These are phyloP conservation scores for Callinectes sapidus DNA, from an alignment of 2,888 invertebrate genomes.

Conservation along the genomic window DNA sequence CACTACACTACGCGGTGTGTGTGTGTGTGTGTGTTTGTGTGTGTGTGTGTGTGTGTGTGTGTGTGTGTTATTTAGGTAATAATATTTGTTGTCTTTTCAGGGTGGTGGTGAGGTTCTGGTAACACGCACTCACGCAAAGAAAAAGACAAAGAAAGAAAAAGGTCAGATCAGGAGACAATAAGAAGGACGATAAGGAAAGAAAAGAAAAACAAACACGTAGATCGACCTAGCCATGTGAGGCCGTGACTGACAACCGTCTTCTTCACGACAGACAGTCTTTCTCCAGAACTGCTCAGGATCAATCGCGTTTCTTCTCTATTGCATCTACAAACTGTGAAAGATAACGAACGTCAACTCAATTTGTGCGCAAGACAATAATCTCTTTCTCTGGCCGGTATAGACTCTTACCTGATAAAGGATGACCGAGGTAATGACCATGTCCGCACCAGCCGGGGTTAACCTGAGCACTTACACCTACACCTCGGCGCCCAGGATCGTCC, in stretches of 20 bases:
- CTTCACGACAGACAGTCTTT: background rate
- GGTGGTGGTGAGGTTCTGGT: background rate
- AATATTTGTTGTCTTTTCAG: background rate
- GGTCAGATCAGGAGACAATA: background rate
- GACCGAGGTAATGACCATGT: slow-evolving; percentile 66
- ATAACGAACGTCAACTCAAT: background rate
- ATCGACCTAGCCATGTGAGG: background rate
- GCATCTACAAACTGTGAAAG: background rate
- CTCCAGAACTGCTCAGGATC: background rate
- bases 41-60: background rate
- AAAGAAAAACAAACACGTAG: background rate
- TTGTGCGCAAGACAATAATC: background rate
- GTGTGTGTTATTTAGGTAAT: background rate
- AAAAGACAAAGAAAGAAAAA: background rate
- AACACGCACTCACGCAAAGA: background rate
- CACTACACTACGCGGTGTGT: too few species aligned
- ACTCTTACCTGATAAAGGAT: slow-evolving; percentile 22
- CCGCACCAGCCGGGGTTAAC: slow-evolving; percentile 55
- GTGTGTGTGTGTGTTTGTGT: background rate
- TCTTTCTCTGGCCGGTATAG: background rate
- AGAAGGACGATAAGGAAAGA: background rate
- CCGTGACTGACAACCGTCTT: background rate
- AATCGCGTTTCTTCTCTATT: background rate
- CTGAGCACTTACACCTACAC: slow-evolving; percentile 68
- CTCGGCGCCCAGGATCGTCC: slow-evolving; percentile 64